phyloP scores from a whole-genome alignment of 1,140 invertebrate species.

The Cotesia chilonis region DNA sequence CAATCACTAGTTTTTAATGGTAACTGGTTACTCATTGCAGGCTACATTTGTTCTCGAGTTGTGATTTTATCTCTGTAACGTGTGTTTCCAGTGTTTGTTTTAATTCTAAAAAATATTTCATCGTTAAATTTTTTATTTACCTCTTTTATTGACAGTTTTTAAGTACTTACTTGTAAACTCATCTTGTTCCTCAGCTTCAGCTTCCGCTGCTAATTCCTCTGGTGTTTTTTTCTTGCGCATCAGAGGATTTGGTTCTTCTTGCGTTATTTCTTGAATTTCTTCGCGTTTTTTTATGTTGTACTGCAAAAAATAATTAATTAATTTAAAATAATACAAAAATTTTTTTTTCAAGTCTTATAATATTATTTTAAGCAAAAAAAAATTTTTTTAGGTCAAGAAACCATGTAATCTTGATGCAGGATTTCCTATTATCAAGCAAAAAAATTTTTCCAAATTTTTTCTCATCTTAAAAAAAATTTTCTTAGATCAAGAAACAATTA shows the following conservation, averaged over 20 bases:
- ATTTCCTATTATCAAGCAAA: too few relatives aligned
- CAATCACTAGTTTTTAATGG: not conserved
- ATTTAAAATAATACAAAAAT: slow-evolving; percentile 28
- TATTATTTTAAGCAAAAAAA: too few relatives aligned
- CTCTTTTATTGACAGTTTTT: slow-evolving; percentile 31
- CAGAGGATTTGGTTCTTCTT: slow-evolving; percentile 86
- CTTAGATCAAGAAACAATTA: too few relatives aligned
- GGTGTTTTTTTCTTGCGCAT: slow-evolving; percentile 98
- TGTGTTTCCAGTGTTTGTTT: slow-evolving; percentile 95
- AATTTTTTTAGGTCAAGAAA: too few relatives aligned
- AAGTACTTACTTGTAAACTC: slow-evolving; percentile 93
- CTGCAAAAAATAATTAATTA: slow-evolving; percentile 68
- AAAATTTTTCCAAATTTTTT: too few relatives aligned
- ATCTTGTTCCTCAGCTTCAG: slow-evolving; percentile 92
- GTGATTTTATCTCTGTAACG: slow-evolving; percentile 92
- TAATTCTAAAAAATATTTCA: slow-evolving; percentile 72
- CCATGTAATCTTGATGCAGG: too few relatives aligned
- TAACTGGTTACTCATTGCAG: slow-evolving; percentile 75
- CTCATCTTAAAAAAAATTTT: too few relatives aligned
- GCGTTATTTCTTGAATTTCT: slow-evolving; percentile 81
- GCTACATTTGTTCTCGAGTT: slow-evolving; percentile 93
- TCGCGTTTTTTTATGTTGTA: slow-evolving; percentile 99
- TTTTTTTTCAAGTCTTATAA: not conserved
- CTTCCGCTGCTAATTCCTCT: slow-evolving; percentile 93
- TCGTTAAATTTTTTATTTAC: not conserved